A percentile compares a stretch with the other conserved stretches of the same genome.
These are phyloP conservation scores for Octodon degus DNA, from an alignment of 2,113 vertebrate genomes.

Conservation along the genomic window DNA sequence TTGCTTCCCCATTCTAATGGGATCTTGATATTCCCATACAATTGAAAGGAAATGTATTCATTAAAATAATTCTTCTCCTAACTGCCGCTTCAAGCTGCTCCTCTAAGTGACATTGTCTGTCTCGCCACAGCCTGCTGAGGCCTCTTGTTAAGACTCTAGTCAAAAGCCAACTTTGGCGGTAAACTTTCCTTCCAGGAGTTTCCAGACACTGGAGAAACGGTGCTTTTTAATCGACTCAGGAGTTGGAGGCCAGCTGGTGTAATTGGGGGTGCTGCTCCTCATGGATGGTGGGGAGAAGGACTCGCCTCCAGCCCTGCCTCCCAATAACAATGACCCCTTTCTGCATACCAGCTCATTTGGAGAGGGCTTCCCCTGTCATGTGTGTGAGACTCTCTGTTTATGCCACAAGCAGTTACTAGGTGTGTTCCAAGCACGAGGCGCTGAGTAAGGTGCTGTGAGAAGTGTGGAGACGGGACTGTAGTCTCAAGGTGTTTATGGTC, in stretches of 20 bases:
- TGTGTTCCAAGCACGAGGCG: conserved; percentile 33
- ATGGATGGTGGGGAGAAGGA: conserved; percentile 20
- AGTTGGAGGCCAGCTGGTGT: conserved; percentile 69
- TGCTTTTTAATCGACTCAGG: conserved; percentile 58
- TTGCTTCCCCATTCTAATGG: conserved; percentile 91
- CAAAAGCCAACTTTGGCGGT: conserved; percentile 73
- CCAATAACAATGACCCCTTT: conserved; percentile 77
- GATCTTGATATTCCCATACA: conserved; percentile 88
- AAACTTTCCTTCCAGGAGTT: conserved; percentile 80
- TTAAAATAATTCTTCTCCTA: conserved; percentile 90
- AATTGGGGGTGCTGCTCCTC: conserved; percentile 70
- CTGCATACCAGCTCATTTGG: conserved; percentile 65
- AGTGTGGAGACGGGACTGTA: conserved; percentile 35
- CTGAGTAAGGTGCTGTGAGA: conserved; percentile 65
- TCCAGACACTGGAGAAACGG: conserved; percentile 79
- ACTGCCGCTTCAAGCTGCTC: conserved; percentile 84
- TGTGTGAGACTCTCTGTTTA: conserved; percentile 72
- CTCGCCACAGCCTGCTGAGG: conserved; percentile 64
- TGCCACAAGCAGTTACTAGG: conserved; percentile 74
- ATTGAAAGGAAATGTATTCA: conserved; percentile 91
- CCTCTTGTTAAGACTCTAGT: conserved; percentile 71
- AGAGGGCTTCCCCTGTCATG: conserved; percentile 35
- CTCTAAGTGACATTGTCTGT: conserved; percentile 81
- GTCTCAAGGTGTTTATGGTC: conserved; percentile 75
- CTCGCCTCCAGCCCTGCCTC: conserved; percentile 68